Base-by-base conservation (phyloP, 2,797 vertebrate species). In the Pteronotus mesoamericanus region DNA sequence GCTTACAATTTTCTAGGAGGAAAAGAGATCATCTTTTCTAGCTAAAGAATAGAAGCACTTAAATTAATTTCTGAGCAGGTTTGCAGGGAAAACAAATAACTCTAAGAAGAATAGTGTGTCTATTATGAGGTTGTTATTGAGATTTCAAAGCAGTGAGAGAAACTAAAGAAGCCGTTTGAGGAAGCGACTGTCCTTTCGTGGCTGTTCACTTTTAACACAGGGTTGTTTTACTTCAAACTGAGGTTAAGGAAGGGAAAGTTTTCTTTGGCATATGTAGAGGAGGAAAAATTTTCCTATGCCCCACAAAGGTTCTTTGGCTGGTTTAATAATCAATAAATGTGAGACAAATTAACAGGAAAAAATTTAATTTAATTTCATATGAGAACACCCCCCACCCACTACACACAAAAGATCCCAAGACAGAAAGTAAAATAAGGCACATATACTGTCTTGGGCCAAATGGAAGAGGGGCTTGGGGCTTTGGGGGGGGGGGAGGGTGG, bases 1-100 rank as follows among this genome's bases (percentile, higher is more conserved):
- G 72, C 88, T 86, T 51, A 48, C 26, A 32, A 42, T 94, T 97
- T 95, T 93, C 89, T 68, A 0, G 88, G 37, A 59, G 51, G 86
- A 96, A 97, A 98, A 71, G 29, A 85, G 77, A 94, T 80, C 2
- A 83, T 96, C 72, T 96, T 97, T 86, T 78, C 15, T 71, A 94
- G 66, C 53, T 93, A 68, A 77, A 96, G 79, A 86, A 92, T 85
- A 79, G 91, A 84, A 69, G 79, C 64, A 75, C 97, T 96, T 91
- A 86, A 86, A 46, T 7, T 71, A 93, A 16, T 18, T 64, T 59
- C 79, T 6, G 5, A 74, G 32, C 15, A 48, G 39, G 59, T 71
- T 57, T 95, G 44, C 79, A 93, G 51, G 6, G 39, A n/a, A 87
- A 91, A 93, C 85, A 82, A 94, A 66, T 64, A 79, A 51, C 53